phyloP scores from a whole-genome alignment of 2,888 invertebrate genomes.

The Mechanitis messenoides region DNA sequence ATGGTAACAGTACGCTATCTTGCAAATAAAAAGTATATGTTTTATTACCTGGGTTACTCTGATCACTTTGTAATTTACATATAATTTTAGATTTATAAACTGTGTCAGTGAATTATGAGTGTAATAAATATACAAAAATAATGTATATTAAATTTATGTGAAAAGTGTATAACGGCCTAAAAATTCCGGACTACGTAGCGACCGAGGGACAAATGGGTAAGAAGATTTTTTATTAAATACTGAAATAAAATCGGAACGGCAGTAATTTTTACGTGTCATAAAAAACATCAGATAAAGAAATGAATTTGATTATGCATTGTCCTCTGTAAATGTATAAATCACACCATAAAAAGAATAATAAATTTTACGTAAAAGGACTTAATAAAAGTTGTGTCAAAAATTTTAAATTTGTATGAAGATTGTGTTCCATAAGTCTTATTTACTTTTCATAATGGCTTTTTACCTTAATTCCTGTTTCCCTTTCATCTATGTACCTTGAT shows the following conservation, averaged over 20 bases:
- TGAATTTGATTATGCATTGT: slow-evolving; percentile 22
- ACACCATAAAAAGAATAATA: slow-evolving; percentile 21
- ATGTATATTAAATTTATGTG: slow-evolving; percentile 41
- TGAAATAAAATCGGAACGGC: neutral
- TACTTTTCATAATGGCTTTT: neutral
- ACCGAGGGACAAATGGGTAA: slow-evolving; percentile 69
- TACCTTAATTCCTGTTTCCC: neutral
- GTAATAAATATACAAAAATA: slow-evolving; percentile 42
- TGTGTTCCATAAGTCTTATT: slow-evolving; percentile 33
- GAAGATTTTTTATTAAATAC: slow-evolving; percentile 7
- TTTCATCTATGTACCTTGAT: neutral
- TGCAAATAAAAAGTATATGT: too few relatives aligned
- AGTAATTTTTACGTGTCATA: too few relatives aligned
- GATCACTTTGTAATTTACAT: slow-evolving; percentile 33
- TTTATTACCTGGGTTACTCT: slow-evolving; percentile 1
- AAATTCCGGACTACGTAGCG: slow-evolving; percentile 63
- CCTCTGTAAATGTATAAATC: slow-evolving; percentile 16
- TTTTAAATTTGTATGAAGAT: slow-evolving; percentile 50
- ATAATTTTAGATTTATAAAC: slow-evolving; percentile 38
- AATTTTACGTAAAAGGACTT: slow-evolving; percentile 32
- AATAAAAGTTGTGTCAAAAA: slow-evolving; percentile 39
- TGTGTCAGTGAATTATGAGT: slow-evolving; percentile 42
- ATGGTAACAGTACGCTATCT: too few relatives aligned
- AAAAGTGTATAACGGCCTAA: slow-evolving; percentile 45
- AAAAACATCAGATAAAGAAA: slow-evolving; percentile 8